phyloP scores from a whole-genome alignment of 2,797 vertebrate species.

The Amblyopsis hoosieri region DNA sequence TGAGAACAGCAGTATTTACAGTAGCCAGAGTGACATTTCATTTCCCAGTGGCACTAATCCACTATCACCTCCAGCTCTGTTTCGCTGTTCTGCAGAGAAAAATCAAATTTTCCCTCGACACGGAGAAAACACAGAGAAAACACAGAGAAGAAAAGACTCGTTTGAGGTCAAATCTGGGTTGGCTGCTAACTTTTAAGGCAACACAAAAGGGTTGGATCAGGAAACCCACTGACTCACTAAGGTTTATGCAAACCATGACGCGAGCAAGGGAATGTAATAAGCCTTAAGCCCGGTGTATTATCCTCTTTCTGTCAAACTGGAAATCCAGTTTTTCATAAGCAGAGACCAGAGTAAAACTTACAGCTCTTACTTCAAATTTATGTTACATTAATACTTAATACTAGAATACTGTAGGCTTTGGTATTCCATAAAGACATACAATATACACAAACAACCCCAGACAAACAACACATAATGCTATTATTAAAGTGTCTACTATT shows the following conservation, averaged over 20 bases:
- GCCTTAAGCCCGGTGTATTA: slow-evolving; percentile 17
- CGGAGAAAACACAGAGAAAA: slow-evolving; percentile 1
- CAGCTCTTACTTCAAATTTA: background rate
- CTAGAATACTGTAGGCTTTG: slow-evolving; percentile 1
- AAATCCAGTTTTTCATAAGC: slow-evolving; percentile 24
- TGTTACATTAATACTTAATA: slow-evolving; percentile 26
- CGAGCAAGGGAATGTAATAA: slow-evolving; percentile 23
- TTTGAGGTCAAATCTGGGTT: slow-evolving; percentile 30
- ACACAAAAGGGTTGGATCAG: slow-evolving; percentile 35
- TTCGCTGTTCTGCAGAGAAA: slow-evolving; percentile 21
- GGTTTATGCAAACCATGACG: slow-evolving; percentile 35
- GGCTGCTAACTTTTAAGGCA: slow-evolving; percentile 40
- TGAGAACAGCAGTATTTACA: slow-evolving; percentile 17
- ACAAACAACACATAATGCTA: background rate
- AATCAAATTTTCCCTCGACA: slow-evolving; percentile 26
- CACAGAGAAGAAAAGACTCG: slow-evolving; percentile 25
- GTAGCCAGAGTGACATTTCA: slow-evolving; percentile 14
- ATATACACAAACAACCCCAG: background rate
- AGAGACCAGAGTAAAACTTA: slow-evolving; percentile 4
- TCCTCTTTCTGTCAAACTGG: slow-evolving; percentile 4
- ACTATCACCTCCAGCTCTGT: slow-evolving; percentile 13
- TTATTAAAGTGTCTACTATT: slow-evolving; percentile 12
- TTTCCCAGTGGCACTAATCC: slow-evolving; percentile 28
- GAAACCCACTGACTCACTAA: slow-evolving; percentile 31
- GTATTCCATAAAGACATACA: background rate